Evolutionary conservation across 2,888 invertebrate genomes (phyloP), one percentile per base, ranked within the genome.

Genomic region (Eristalis intricaria): DNA sequence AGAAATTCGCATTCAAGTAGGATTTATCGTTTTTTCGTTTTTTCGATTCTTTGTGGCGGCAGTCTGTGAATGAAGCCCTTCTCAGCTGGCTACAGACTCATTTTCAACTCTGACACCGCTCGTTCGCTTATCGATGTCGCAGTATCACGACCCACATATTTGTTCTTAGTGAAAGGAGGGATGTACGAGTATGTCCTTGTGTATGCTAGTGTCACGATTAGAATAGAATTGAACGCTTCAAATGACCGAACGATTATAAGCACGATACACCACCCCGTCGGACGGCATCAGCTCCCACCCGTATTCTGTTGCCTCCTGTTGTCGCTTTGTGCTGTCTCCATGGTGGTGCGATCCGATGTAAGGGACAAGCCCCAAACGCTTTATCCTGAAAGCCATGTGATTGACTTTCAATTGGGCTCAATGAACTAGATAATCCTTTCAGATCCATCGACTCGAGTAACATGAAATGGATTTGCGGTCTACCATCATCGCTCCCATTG

Each of bases 381-480:
- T 77, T 74, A 50, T 70, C 56, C 61, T 58, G 60, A 77, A 73
- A 78, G 83, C 78, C 78, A 78, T 78, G 74, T 83, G 83, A 87
- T 87, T 87, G 86, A 87, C 86, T 84, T 87, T 83, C 87, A 87
- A 87, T 87, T 87, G 87, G 71, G 68, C 75, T 79, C 87, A 87
- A 79, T 87, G 87, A 87, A 84, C 87, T 84, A 87, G 73, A 87
- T 87, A 87, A 87, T 87, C 87, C 87, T 87, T 79, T 87, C 76
- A 87, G 63, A 84, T 66, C 87, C 84, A 87, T 76, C 71, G 87
- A 87, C 43, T 79, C 71, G 75, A 87, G 64, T 79, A 84, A 83
- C 84, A 84, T 75, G 82, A 87, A 87, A 84, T 84, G 71, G 84
- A 79, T 84, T 84, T 87, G 87, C 58, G 87, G 84, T 80, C 70